Conservation (phyloP, 2,888 invertebrate species). For the Oligia latruncula region DNA sequence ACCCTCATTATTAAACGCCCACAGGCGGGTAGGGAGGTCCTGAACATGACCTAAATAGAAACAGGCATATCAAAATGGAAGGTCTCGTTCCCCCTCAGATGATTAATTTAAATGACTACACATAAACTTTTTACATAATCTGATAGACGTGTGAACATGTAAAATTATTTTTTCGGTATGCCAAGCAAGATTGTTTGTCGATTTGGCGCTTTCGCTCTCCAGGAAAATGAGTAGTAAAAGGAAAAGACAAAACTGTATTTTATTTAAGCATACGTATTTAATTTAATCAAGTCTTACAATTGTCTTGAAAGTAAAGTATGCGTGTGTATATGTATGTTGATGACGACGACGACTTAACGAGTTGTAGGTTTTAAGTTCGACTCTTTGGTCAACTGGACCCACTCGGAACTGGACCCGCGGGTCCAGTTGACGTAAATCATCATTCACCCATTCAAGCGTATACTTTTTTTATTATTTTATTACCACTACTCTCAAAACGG, state of each 20-base stretch:
- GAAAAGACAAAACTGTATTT: neutral
- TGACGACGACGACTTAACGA: no score
- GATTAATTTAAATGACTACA: slow-evolving; percentile 30
- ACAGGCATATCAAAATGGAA: neutral
- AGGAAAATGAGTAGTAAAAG: slow-evolving; percentile 31
- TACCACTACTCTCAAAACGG: no score
- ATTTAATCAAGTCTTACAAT: neutral
- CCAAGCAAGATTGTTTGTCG: slow-evolving; percentile 19
- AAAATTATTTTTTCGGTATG: slow-evolving; percentile 17
- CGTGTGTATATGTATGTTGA: no score
- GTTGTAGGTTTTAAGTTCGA: no score
- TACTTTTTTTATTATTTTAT: no score
- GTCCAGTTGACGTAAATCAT: no score
- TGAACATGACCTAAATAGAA: neutral
- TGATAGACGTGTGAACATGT: slow-evolving; percentile 27
- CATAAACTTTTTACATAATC: slow-evolving; percentile 22
- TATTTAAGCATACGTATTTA: neutral
- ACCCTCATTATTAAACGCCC: slow-evolving; percentile 23
- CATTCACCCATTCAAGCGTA: no score
- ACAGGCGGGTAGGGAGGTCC: neutral
- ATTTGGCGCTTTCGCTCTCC: slow-evolving; percentile 4
- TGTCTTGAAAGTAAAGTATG: neutral
- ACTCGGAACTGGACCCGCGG: no score
- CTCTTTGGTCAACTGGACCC: no score
- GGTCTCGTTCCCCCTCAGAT: neutral